A percentile compares a stretch with the other conserved stretches of the same genome.
Conservation (phyloP, 2,113 vertebrate genomes). For the Chaenogobius annularis region DNA sequence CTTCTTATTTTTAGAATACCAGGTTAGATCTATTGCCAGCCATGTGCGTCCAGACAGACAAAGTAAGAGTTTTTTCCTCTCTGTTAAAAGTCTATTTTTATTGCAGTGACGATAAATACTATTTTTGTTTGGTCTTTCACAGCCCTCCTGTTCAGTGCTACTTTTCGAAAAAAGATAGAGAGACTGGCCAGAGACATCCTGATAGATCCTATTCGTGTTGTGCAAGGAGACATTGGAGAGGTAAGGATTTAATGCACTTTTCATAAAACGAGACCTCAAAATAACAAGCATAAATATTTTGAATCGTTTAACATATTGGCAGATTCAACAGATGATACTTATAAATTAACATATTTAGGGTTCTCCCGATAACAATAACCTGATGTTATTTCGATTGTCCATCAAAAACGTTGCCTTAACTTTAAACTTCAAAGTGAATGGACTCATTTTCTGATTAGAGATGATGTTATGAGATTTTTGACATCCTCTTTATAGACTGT, state of each 20-base stretch:
- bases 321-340: no score
- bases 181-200: constrained; percentile 94
- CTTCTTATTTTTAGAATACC: constrained; percentile 83
- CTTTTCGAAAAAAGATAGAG: constrained; percentile 98
- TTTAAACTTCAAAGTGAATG: no score
- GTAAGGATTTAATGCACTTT: constrained; percentile 59
- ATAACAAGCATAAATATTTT: background rate
- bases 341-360: background rate
- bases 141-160: constrained; percentile 97
- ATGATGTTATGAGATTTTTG: no score
- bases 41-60: constrained; percentile 97
- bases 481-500: no score
- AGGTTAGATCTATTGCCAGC: constrained; percentile 94
- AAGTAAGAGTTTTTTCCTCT: constrained; percentile 80
- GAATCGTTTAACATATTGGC: no score
- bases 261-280: background rate
- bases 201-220: constrained; percentile 93
- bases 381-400: no score
- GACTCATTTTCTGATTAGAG: no score
- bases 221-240: constrained; percentile 98
- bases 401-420: no score
- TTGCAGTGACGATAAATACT: background rate
- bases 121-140: constrained; percentile 6
- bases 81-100: background rate
- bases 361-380: background rate